Evolutionary conservation across 2,888 invertebrate genomes (phyloP).

Genomic region (Parasteatoda lunata): DNA sequence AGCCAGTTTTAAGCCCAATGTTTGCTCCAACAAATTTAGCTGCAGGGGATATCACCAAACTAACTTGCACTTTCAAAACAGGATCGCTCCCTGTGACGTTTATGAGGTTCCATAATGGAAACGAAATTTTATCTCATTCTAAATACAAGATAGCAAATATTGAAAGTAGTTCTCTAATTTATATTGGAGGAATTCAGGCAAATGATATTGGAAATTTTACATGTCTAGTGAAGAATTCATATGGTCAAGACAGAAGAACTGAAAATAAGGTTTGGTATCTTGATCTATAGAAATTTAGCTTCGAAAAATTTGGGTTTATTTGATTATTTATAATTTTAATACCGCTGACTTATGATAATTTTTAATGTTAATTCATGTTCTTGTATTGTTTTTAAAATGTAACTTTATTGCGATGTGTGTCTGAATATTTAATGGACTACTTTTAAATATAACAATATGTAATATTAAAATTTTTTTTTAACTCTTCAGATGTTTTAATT

Average conservation of each 20-base stretch:
- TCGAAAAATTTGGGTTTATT: too few relatives aligned
- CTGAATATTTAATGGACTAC: too few relatives aligned
- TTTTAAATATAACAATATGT: too few relatives aligned
- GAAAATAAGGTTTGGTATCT: neutral
- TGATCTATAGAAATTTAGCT: too few relatives aligned
- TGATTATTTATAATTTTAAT: too few relatives aligned
- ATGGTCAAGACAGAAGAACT: constrained; percentile 32
- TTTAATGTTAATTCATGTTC: too few relatives aligned
- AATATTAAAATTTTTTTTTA: too few relatives aligned
- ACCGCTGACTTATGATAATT: too few relatives aligned
- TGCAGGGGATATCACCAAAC: constrained; percentile 37
- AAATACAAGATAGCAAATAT: constrained; percentile 19
- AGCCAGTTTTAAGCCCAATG: constrained; percentile 40
- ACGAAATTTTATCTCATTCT: neutral
- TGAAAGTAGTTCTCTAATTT: constrained; percentile 29
- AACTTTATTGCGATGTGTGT: too few relatives aligned
- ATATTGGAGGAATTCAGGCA: constrained; percentile 34
- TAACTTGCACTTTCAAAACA: constrained; percentile 51
- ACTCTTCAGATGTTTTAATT: too few relatives aligned
- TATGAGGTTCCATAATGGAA: constrained; percentile 43
- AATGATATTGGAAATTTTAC: constrained; percentile 64
- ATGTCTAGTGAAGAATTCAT: constrained; percentile 35
- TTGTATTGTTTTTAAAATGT: too few relatives aligned
- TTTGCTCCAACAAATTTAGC: constrained; percentile 40
- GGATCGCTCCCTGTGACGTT: constrained; percentile 50